phyloP scores from a whole-genome alignment of 2,888 invertebrate species.

The Linnaemya tessellans region DNA sequence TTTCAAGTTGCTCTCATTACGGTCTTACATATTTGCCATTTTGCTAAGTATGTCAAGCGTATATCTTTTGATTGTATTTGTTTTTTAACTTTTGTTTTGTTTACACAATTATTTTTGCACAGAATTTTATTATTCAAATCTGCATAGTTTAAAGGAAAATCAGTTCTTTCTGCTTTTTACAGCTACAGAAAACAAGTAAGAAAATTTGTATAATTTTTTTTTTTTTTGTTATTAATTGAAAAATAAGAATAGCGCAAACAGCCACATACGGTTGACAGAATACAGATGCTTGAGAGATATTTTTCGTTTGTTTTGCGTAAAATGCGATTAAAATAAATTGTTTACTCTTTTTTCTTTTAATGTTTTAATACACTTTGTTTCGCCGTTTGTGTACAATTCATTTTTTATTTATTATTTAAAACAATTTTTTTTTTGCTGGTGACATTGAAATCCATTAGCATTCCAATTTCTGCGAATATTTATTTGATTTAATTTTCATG shows the following conservation, averaged over 20 bases:
- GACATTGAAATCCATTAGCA: constrained; percentile 25
- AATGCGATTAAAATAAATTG: constrained; percentile 14
- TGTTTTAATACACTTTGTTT: background rate
- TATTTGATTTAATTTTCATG: background rate
- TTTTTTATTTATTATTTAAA: background rate
- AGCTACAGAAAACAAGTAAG: constrained; percentile 13
- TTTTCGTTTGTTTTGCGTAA: background rate
- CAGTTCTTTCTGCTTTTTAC: background rate
- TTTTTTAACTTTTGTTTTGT: constrained; percentile 21
- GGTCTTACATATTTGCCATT: constrained; percentile 3
- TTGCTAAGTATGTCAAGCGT: constrained; percentile 37
- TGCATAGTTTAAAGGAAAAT: constrained; percentile 1
- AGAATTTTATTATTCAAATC: background rate
- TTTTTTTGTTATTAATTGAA: constrained; percentile 6
- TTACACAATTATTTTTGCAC: constrained; percentile 9
- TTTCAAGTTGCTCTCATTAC: constrained; percentile 11
- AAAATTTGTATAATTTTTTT: background rate
- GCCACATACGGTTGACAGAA: constrained; percentile 1
- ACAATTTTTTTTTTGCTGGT: background rate
- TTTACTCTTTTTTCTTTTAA: constrained; percentile 23
- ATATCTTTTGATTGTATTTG: background rate
- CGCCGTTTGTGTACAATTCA: background rate
- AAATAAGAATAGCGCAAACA: background rate
- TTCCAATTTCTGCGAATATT: background rate
- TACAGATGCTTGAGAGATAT: constrained; percentile 16